Conservation (phyloP, 2,113 vertebrate species). For the Neodontobutis hainanensis region DNA sequence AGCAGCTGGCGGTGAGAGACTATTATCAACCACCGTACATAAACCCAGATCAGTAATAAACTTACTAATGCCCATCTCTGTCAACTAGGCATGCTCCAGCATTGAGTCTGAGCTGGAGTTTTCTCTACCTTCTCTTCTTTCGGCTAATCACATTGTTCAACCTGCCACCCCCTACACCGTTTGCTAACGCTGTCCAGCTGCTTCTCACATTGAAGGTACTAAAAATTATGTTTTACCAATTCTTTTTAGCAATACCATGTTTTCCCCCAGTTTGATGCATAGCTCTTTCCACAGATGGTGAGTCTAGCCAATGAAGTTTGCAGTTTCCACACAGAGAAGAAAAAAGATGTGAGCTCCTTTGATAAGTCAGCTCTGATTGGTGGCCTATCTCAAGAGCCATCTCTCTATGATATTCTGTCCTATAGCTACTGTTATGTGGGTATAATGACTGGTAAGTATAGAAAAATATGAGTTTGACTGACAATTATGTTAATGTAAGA, state of each 20-base stretch:
- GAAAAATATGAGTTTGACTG: neutral
- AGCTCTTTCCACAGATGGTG: conserved; percentile 82
- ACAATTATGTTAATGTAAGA: neutral
- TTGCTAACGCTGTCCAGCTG: conserved; percentile 88
- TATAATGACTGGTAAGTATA: conserved; percentile 86
- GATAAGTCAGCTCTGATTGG: conserved; percentile 75
- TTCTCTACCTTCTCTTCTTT: conserved; percentile 91
- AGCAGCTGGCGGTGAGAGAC: conserved; percentile 80
- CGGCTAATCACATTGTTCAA: conserved; percentile 78
- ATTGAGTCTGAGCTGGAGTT: conserved; percentile 86
- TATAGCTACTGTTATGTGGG: conserved; percentile 93
- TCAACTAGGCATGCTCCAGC: conserved; percentile 80
- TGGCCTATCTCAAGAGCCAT: conserved; percentile 79
- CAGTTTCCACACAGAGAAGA: conserved; percentile 81
- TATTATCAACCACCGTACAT: neutral
- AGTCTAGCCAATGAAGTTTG: conserved; percentile 89
- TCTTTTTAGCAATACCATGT: too few relatives aligned
- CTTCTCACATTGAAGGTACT: conserved; percentile 89
- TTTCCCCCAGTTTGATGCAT: neutral
- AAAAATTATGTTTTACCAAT: neutral
- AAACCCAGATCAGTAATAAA: neutral
- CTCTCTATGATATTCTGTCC: conserved; percentile 82
- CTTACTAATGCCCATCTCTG: neutral
- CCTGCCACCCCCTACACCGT: conserved; percentile 83
- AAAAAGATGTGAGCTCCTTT: conserved; percentile 83